Evolutionary conservation across 2,113 vertebrate species (phyloP).

Genomic region (Acrocephalus arundinaceus): DNA sequence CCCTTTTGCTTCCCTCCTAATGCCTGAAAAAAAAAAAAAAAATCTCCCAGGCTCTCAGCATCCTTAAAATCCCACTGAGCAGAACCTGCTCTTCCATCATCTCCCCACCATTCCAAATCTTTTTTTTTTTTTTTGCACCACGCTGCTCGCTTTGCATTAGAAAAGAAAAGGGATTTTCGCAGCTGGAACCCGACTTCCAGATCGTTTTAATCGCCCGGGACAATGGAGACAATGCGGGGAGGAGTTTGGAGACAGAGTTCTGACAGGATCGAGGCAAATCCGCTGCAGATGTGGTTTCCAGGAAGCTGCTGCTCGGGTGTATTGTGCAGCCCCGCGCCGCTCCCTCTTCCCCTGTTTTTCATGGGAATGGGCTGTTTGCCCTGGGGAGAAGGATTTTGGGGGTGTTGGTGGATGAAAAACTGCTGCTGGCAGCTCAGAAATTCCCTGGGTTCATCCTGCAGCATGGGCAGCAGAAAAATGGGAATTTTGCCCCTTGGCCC

Average conservation of each 20-base stretch:
- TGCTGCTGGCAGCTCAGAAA: not conserved
- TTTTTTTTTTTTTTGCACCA: not conserved
- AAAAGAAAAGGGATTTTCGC: conserved; percentile 6
- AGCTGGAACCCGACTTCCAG: conserved; percentile 14
- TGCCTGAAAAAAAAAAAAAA: not conserved
- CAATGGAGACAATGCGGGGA: conserved; percentile 47
- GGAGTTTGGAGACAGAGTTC: conserved; percentile 50
- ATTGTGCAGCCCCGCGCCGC: not conserved
- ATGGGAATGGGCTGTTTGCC: not conserved
- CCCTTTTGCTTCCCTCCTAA: not conserved
- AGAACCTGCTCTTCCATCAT: not conserved
- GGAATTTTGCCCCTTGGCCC: not conserved
- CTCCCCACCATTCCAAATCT: not conserved
- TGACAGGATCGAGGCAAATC: conserved; percentile 43
- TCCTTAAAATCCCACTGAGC: not conserved
- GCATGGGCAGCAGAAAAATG: rapidly evolving
- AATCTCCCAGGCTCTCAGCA: not conserved
- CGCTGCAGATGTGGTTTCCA: conserved; percentile 51
- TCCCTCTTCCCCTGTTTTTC: conserved; percentile 2
- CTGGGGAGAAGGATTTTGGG: not conserved
- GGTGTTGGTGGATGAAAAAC: not conserved
- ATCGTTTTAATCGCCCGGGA: conserved; percentile 17
- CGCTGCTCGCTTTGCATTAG: not conserved
- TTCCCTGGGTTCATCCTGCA: not conserved
- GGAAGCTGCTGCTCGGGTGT: not conserved